These are phyloP conservation scores for Trichosurus vulpecula DNA, from an alignment of 2,797 vertebrate species.

Conservation along the genomic window DNA sequence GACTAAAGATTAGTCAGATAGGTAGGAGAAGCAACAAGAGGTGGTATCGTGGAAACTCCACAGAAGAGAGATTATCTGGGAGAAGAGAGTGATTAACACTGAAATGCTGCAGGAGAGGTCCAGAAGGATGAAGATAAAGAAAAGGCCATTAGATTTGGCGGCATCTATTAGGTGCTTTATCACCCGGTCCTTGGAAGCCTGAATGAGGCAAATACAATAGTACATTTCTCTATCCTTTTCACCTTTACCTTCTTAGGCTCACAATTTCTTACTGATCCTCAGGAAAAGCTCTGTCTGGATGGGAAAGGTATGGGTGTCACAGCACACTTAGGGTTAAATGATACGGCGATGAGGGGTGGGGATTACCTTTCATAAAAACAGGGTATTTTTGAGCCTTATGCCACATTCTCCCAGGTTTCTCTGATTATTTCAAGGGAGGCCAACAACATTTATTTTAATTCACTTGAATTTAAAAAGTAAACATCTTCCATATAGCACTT, in stretches of 20 bases:
- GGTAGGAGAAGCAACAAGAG: not conserved
- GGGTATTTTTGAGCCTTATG: not conserved
- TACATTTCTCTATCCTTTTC: not conserved
- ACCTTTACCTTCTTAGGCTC: not conserved
- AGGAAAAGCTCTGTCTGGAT: not conserved
- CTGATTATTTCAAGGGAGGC: not conserved
- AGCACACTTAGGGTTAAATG: not conserved
- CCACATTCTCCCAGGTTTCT: not conserved
- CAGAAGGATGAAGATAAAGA: not conserved
- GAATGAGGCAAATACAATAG: not conserved
- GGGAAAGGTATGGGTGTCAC: not conserved
- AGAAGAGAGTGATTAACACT: not conserved
- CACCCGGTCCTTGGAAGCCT: not conserved
- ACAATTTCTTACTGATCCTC: not conserved
- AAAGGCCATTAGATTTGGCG: not conserved
- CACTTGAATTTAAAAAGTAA: not conserved
- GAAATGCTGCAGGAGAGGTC: not conserved
- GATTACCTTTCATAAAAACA: not conserved
- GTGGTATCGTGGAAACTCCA: not conserved
- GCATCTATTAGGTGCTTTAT: not conserved
- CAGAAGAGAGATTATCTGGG: not conserved
- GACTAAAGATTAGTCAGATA: not conserved
- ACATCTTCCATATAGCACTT: not conserved
- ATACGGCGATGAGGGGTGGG: not conserved
- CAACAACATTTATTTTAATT: not conserved